These are phyloP conservation scores for Drosophila fuyamai DNA, from an alignment of 1,140 invertebrate species.

Conservation along the genomic window DNA sequence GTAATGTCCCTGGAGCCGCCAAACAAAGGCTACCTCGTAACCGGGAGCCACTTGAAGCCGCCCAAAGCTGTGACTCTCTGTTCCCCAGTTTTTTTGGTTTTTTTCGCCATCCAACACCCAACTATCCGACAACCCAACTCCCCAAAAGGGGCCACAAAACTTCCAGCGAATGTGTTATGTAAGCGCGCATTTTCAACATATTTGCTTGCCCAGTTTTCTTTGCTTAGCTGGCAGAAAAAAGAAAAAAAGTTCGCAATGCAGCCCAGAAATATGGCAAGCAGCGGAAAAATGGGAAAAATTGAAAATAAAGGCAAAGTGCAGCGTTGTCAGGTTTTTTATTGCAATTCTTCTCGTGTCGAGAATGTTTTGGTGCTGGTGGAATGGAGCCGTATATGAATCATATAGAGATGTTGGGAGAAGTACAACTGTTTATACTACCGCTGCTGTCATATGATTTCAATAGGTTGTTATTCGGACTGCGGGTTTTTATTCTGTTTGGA, in stretches of 20 bases:
- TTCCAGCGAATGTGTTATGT: slow-evolving; percentile 62
- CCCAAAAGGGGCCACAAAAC: slow-evolving; percentile 45
- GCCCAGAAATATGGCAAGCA: slow-evolving; percentile 34
- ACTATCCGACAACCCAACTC: slow-evolving; percentile 28
- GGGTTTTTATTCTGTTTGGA: slow-evolving; percentile 13
- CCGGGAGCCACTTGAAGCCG: slow-evolving; percentile 37
- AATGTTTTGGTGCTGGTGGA: slow-evolving; percentile 19
- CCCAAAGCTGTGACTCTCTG: slow-evolving; percentile 20
- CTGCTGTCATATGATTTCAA: slow-evolving; percentile 12
- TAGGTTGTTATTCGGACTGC: slow-evolving; percentile 2
- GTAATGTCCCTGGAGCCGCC: slow-evolving; percentile 30
- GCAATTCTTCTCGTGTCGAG: slow-evolving; percentile 7
- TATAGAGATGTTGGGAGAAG: slow-evolving; percentile 26
- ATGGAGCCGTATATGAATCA: slow-evolving; percentile 49
- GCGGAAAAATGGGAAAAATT: slow-evolving; percentile 6
- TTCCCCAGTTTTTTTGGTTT: slow-evolving; percentile 17
- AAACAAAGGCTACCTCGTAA: slow-evolving; percentile 51
- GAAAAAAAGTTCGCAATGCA: slow-evolving; percentile 48
- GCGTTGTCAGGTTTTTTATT: slow-evolving; percentile 6
- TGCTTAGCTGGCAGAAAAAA: slow-evolving; percentile 62
- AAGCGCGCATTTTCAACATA: slow-evolving; percentile 69
- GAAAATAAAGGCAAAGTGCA: slow-evolving; percentile 42
- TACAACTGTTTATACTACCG: slow-evolving; percentile 36
- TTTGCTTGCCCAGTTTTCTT: slow-evolving; percentile 48
- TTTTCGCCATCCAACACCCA: slow-evolving; percentile 40